Conservation (phyloP, 2,113 vertebrate genomes). For the Columba livia region DNA sequence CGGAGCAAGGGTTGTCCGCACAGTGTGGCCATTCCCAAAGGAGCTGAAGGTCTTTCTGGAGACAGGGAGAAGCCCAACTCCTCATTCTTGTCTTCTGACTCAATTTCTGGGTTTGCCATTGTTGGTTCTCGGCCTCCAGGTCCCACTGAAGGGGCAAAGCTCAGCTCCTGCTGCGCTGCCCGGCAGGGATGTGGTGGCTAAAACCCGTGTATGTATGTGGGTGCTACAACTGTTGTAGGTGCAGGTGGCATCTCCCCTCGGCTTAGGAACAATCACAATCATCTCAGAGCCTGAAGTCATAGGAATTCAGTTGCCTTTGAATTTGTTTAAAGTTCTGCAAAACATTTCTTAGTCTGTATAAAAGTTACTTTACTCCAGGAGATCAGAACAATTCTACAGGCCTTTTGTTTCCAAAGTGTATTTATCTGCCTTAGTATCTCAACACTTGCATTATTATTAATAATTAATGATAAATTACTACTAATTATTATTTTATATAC, state of each 20-base stretch:
- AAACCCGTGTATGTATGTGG: too few relatives aligned
- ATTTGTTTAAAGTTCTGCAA: neutral
- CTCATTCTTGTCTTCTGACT: neutral
- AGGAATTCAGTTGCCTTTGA: neutral
- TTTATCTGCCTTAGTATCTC: neutral
- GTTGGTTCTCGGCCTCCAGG: accelerated
- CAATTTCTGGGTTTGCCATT: accelerated
- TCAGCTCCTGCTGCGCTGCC: neutral
- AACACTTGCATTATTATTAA: neutral
- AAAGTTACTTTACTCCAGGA: neutral
- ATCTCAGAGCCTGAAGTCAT: neutral
- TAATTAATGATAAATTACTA: neutral
- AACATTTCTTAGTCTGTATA: neutral
- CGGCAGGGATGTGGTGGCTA: too few relatives aligned
- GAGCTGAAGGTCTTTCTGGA: neutral
- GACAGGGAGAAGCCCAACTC: neutral
- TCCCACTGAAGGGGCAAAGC: neutral
- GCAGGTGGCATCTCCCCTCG: neutral
- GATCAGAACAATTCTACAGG: neutral
- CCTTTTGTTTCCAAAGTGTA: neutral
- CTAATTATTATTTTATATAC: neutral
- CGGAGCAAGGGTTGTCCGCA: accelerated
- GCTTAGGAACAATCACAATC: neutral
- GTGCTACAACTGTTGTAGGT: neutral
- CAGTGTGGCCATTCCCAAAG: neutral